These are phyloP conservation scores for Macrosiphum euphorbiae DNA, from an alignment of 2,888 invertebrate species.

Conservation along the genomic window DNA sequence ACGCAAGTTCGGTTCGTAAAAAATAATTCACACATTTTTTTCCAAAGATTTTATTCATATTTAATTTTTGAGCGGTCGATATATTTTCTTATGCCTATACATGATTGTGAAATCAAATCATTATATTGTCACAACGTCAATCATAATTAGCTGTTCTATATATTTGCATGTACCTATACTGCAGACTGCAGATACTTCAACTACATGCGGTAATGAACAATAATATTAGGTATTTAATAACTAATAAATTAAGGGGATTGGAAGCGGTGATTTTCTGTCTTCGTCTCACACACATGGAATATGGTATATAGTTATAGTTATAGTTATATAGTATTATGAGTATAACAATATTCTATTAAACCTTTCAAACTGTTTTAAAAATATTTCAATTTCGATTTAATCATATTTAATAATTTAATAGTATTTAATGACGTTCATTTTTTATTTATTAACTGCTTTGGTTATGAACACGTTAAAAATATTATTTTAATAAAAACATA, in stretches of 20 bases:
- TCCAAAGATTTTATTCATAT: slow-evolving; percentile 20
- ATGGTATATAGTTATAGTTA: no score
- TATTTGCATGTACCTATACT: neutral
- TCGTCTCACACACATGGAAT: no score
- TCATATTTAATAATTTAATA: neutral
- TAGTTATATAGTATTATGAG: neutral
- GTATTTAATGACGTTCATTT: neutral
- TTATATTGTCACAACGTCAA: neutral
- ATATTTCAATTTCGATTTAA: neutral
- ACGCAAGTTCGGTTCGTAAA: neutral
- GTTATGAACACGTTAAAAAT: neutral
- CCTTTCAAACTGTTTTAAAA: neutral
- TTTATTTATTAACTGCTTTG: neutral
- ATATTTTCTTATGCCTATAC: slow-evolving; percentile 8
- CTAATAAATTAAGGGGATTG: neutral
- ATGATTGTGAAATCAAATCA: slow-evolving; percentile 23
- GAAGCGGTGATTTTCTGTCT: no score
- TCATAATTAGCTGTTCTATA: slow-evolving; percentile 2
- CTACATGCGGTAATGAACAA: neutral
- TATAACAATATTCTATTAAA: neutral
- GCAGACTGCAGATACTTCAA: neutral
- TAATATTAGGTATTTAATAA: neutral
- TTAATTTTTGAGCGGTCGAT: neutral
- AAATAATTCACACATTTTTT: slow-evolving; percentile 20
- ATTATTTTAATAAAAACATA: neutral